A percentile compares a stretch with the other conserved stretches of the same genome.
These are phyloP conservation scores for Lepisosteus oculatus DNA, from an alignment of 2,113 vertebrate genomes.

Conservation along the genomic window DNA sequence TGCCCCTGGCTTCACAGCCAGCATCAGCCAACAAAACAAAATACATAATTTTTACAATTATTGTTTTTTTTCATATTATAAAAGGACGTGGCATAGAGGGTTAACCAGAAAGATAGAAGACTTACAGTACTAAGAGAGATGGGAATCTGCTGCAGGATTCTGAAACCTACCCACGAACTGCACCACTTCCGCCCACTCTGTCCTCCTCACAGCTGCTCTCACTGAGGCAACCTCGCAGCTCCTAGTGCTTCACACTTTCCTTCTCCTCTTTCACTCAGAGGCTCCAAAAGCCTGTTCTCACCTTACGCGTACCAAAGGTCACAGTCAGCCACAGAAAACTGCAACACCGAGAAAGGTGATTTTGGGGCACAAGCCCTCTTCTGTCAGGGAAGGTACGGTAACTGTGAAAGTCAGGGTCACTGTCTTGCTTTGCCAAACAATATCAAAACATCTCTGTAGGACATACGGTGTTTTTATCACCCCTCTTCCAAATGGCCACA, in stretches of 20 bases:
- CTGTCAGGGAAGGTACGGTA: background rate
- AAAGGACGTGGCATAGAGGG: too few species aligned
- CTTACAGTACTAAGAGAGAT: too few species aligned
- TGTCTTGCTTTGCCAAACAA: too few species aligned
- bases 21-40: too few species aligned
- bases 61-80: too few species aligned
- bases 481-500: too few species aligned
- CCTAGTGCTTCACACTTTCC: conserved; percentile 47
- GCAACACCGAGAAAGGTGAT: background rate
- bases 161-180: conserved; percentile 65
- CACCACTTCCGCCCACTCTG: conserved; percentile 71
- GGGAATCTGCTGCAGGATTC: background rate
- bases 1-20: too few species aligned
- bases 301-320: background rate
- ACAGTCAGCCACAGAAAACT: background rate
- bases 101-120: too few species aligned
- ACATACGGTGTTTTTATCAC: too few species aligned
- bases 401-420: too few species aligned
- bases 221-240: conserved; percentile 71
- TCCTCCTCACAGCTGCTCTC: conserved; percentile 69
- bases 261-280: conserved; percentile 34
- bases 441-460: too few species aligned
- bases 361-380: background rate
- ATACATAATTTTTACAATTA: too few species aligned
- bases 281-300: conserved; percentile 19